These are phyloP conservation scores for Coracopsis vasa DNA, from an alignment of 2,113 vertebrate genomes.

Conservation along the genomic window DNA sequence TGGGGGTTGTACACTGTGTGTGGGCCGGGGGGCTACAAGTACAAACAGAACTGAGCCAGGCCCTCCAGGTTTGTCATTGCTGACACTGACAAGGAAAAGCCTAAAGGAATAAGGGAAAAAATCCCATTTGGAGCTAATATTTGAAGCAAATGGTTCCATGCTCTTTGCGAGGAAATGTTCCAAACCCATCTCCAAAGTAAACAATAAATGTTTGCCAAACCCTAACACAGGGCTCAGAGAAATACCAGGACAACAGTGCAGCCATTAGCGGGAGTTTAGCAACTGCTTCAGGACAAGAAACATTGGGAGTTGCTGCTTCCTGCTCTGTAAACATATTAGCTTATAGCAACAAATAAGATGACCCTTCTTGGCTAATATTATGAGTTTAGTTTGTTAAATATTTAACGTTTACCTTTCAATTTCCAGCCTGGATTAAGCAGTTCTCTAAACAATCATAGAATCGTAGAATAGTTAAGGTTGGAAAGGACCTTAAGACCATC, in stretches of 20 bases:
- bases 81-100: rapidly evolving
- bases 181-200: conserved; percentile 2
- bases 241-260: not conserved
- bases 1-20: rapidly evolving
- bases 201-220: conserved; percentile 45
- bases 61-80: not conserved
- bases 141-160: not conserved
- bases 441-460: too few species aligned
- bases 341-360: not conserved
- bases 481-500: too few species aligned
- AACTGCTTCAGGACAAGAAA: not conserved
- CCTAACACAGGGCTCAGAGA: not conserved
- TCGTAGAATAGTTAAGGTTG: too few species aligned
- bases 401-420: conserved; percentile 41
- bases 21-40: not conserved
- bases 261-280: conserved; percentile 41
- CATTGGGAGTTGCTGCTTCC: not conserved
- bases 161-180: not conserved
- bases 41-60: rapidly evolving
- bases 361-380: not conserved
- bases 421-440: conserved; percentile 20
- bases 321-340: conserved; percentile 42
- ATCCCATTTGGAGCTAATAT: not conserved
- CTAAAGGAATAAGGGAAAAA: not conserved
- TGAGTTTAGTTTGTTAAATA: conserved; percentile 25